Evolutionary conservation across 2,888 invertebrate genomes (phyloP), one percentile per base, ranked within the genome.

Genomic region (Cataglyphis rosenhaueri): DNA sequence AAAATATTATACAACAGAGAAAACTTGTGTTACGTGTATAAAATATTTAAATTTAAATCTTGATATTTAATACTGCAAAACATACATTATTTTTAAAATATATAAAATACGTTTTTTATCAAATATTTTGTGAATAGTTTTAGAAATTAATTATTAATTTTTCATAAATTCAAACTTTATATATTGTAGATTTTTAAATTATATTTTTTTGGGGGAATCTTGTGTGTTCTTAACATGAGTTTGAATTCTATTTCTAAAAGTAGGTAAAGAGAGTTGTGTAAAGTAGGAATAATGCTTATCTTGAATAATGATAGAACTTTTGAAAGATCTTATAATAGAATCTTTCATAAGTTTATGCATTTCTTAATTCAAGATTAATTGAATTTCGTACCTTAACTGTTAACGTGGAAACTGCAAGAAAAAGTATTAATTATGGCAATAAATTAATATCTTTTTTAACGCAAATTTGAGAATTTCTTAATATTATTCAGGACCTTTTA

Each of bases 331-430:
- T 75, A 35, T 15, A 55, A 65, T 55, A 64, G 52, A 29, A 64
- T 55, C 38, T 75, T 3, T 25, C 12, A 1, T 4, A 38, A 75
- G 35, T 64, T 25, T 35, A 35, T 41, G 52, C 29, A 55, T 65
- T 52, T 75, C 21, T 76, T 38, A 38, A 75, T 65, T 41, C 9
- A 48, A 52, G 35, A 75, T 21, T 41, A 52, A 65, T 65, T 55
- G n/a, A 75, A 21, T 29, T 76, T 64, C 32, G 21, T 9, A 21
- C 18, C 10, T 38, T 35, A 64, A 41, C 21, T 55, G 25, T 38
- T 38, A 29, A 59, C 25, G 64, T 35, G 10, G 9, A 76, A 41
- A 38, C 15, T 25, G 29, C 3, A 12, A 57, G 15, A 66, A n/a
- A 57, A 41, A 55, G 41, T 52, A 76, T 66, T 66, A 76, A n/a